Percentiles rank a stretch among this genome's conserved stretches.
These are phyloP conservation scores for Standfussiana lucernea DNA, from an alignment of 2,888 invertebrate genomes.

Conservation along the genomic window DNA sequence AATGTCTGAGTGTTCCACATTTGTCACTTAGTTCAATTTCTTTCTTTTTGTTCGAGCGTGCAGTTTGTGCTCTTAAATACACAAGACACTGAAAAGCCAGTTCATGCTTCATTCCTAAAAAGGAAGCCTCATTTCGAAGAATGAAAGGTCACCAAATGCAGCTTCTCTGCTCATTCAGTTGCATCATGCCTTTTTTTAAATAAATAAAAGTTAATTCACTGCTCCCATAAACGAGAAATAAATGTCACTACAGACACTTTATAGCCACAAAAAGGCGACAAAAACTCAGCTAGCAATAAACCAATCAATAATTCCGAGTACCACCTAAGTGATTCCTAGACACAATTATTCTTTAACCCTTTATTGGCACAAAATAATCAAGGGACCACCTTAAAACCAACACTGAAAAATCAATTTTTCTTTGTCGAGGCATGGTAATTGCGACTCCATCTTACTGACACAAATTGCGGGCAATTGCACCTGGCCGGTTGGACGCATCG, in stretches of 20 bases:
- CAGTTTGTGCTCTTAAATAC: constrained; percentile 39
- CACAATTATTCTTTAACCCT: constrained; percentile 48
- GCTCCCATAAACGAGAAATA: constrained; percentile 4
- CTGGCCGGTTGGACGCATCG: constrained; percentile 77
- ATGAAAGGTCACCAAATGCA: background rate
- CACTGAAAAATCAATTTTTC: constrained; percentile 87
- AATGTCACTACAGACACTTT: constrained; percentile 11
- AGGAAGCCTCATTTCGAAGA: background rate
- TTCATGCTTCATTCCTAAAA: background rate
- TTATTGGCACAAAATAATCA: constrained; percentile 68
- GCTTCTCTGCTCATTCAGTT: background rate
- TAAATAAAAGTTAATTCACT: background rate
- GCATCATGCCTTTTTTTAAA: background rate
- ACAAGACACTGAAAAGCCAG: background rate
- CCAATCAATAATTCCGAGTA: constrained; percentile 49
- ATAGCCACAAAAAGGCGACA: constrained; percentile 26
- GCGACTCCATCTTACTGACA: constrained; percentile 78
- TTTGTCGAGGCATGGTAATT: constrained; percentile 85
- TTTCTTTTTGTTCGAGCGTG: constrained; percentile 9
- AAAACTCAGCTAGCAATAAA: constrained; percentile 15
- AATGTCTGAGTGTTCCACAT: constrained; percentile 41
- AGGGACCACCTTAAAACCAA: constrained; percentile 82
- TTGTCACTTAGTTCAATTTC: constrained; percentile 16
- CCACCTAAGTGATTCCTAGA: constrained; percentile 38
- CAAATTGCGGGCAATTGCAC: constrained; percentile 87